Percentiles rank a stretch among this genome's conserved stretches.
Conservation (phyloP, 2,888 invertebrate species). For the Clusia tigrina region DNA sequence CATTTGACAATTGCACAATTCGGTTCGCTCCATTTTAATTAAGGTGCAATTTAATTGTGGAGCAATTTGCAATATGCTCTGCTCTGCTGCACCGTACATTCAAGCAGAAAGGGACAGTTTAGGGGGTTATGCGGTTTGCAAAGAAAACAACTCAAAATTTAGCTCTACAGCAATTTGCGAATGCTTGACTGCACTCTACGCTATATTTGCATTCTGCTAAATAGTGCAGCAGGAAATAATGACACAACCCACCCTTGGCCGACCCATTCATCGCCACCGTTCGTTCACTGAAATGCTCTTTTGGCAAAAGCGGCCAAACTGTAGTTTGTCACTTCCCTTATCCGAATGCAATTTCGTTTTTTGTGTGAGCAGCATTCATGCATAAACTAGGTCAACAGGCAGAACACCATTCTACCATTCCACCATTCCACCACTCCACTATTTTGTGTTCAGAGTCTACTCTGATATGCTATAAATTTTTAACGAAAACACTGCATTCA, state of each 20-base stretch:
- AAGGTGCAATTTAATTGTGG: too few relatives aligned
- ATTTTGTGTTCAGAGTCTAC: too few relatives aligned
- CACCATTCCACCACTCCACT: not conserved
- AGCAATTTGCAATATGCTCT: too few relatives aligned
- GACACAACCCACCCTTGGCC: not conserved
- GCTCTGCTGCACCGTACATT: too few relatives aligned
- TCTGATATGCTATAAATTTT: not conserved
- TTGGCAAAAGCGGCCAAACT: not conserved
- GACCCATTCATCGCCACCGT: not conserved
- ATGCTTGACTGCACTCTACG: too few relatives aligned
- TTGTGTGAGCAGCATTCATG: not conserved
- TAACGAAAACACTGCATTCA: not conserved
- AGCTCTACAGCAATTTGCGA: too few relatives aligned
- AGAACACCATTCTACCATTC: not conserved
- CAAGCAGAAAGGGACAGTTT: too few relatives aligned
- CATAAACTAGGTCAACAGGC: constrained; percentile 1
- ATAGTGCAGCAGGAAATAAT: not conserved
- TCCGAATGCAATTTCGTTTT: not conserved
- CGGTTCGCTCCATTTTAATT: too few relatives aligned
- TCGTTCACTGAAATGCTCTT: not conserved
- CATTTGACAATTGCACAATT: too few relatives aligned
- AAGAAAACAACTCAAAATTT: too few relatives aligned
- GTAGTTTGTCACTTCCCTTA: not conserved
- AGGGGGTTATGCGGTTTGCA: too few relatives aligned
- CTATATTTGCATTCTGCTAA: too few relatives aligned